These are phyloP conservation scores for Bombus polaris DNA, from an alignment of 1,140 invertebrate species.

Conservation along the genomic window DNA sequence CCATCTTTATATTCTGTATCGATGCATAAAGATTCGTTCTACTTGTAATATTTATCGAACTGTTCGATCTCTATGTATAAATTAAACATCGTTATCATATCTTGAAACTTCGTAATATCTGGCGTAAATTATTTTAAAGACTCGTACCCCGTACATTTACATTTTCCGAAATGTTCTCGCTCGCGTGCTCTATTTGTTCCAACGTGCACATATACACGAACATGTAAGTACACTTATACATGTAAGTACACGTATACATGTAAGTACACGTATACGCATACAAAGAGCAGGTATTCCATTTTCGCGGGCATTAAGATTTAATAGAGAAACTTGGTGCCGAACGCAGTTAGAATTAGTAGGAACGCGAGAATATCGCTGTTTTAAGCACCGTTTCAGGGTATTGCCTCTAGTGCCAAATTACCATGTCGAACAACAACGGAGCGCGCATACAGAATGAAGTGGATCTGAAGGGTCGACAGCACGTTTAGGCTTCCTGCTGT, in stretches of 20 bases:
- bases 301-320: constrained; percentile 43
- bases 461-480: constrained; percentile 34
- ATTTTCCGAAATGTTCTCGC: neutral
- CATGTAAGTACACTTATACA: too few relatives aligned
- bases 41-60: too few relatives aligned
- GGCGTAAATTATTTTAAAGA: neutral
- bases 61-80: neutral
- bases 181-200: neutral
- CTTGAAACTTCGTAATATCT: neutral
- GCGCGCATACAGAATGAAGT: constrained; percentile 54
- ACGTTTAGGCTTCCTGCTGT: constrained; percentile 40
- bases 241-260: too few relatives aligned
- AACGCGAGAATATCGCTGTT: constrained; percentile 46
- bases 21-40: too few relatives aligned
- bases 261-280: too few relatives aligned
- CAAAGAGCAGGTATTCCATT: neutral
- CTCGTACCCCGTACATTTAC: neutral
- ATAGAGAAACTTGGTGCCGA: constrained; percentile 40
- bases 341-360: constrained; percentile 38
- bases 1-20: too few relatives aligned
- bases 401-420: constrained; percentile 50
- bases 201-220: too few relatives aligned
- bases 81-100: neutral
- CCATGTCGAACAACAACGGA: constrained; percentile 53
- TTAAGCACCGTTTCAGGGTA: constrained; percentile 37